Evolutionary conservation across 2,888 invertebrate species (phyloP).

Genomic region (Amblyjoppa fuscipennis): DNA sequence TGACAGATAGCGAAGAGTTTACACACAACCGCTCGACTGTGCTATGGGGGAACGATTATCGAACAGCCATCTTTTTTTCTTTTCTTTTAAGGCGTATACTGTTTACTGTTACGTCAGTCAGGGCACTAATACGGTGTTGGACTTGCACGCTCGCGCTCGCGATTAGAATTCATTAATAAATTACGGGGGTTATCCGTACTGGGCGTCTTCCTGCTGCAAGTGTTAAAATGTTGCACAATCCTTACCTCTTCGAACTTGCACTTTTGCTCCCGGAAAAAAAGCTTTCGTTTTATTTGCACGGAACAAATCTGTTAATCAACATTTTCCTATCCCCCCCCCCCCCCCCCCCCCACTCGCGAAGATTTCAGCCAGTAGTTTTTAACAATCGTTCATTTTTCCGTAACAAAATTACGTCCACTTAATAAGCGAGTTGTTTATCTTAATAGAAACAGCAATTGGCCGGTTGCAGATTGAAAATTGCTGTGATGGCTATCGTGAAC

Average conservation of each 20-base stretch:
- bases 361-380: not conserved
- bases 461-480: constrained; percentile 2
- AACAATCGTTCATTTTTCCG: not conserved
- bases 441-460: not conserved
- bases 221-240: not conserved
- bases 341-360: not conserved
- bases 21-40: not conserved
- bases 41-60: constrained; percentile 22
- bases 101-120: constrained; percentile 81
- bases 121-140: constrained; percentile 61
- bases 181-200: constrained; percentile 66
- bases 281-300: not conserved
- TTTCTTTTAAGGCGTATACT: constrained; percentile 55
- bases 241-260: not conserved
- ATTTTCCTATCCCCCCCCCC: too few species aligned
- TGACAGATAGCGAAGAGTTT: not conserved
- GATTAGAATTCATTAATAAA: constrained; percentile 77
- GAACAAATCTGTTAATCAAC: not conserved
- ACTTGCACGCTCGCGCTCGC: constrained; percentile 61
- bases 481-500: not conserved
- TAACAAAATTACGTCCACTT: not conserved
- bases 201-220: constrained; percentile 61
- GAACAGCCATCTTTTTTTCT: constrained; percentile 35
- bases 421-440: not conserved
- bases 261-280: not conserved